Evolutionary conservation across 2,888 invertebrate genomes (phyloP).

Genomic region (Tethea ocularis): DNA sequence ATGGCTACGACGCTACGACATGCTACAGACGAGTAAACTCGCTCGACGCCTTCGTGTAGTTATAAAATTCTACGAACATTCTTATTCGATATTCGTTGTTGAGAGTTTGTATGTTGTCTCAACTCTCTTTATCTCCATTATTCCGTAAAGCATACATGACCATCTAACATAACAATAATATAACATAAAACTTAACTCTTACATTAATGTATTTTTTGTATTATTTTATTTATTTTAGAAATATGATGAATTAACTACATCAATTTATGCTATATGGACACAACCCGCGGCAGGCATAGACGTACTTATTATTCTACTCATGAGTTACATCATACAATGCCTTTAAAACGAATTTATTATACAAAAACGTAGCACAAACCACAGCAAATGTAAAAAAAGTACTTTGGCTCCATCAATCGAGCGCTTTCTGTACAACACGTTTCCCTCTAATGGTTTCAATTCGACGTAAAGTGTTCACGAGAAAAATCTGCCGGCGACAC

Average conservation of each 20-base stretch:
- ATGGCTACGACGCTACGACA: slow-evolving; percentile 28
- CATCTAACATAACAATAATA: background rate
- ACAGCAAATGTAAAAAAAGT: slow-evolving; percentile 11
- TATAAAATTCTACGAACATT: slow-evolving; percentile 10
- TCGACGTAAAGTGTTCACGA: slow-evolving; percentile 56
- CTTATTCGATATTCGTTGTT: background rate
- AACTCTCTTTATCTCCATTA: background rate
- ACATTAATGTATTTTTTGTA: too few species aligned
- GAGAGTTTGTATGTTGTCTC: background rate
- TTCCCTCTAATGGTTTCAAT: slow-evolving; percentile 61
- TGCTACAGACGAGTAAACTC: slow-evolving; percentile 36
- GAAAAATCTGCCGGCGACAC: slow-evolving; percentile 39
- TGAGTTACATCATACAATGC: background rate
- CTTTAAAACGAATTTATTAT: background rate
- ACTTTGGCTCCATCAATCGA: slow-evolving; percentile 38
- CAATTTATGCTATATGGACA: background rate
- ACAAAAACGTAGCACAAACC: background rate
- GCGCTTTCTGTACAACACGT: slow-evolving; percentile 54
- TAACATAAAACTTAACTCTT: background rate
- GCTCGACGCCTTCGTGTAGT: slow-evolving; percentile 16
- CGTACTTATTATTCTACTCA: background rate
- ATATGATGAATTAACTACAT: background rate
- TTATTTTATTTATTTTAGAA: too few species aligned
- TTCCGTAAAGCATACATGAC: background rate
- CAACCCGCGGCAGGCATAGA: background rate